Evolutionary conservation across 2,113 vertebrate species (phyloP).

Genomic region (Damaliscus lunatus): DNA sequence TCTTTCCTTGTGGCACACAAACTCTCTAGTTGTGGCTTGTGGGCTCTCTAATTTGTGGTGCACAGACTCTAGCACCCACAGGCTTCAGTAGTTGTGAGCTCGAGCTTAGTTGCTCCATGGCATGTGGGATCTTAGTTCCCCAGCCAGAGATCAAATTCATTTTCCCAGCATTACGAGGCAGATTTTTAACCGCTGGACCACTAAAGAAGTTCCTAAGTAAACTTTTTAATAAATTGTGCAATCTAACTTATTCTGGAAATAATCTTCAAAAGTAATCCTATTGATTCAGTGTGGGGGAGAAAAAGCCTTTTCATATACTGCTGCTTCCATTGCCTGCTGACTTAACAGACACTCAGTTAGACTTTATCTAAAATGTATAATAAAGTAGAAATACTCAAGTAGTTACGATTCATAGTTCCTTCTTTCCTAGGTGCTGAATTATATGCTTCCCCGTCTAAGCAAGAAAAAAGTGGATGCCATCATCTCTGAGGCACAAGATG

Average conservation of each 20-base stretch:
- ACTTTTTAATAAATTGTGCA: not conserved
- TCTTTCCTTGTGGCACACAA: not conserved
- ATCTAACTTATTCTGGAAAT: not conserved
- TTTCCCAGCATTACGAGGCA: not conserved
- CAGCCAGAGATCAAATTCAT: not conserved
- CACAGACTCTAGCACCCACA: not conserved
- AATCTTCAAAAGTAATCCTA: not conserved
- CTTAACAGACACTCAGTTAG: not conserved
- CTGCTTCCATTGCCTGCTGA: not conserved
- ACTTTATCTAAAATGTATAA: not conserved
- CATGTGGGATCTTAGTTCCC: not conserved
- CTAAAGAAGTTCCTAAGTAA: not conserved
- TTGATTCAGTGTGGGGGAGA: not conserved
- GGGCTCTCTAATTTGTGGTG: not conserved
- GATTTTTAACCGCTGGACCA: not conserved
- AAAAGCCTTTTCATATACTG: not conserved
- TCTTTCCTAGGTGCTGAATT: constrained; percentile 83
- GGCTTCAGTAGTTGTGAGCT: not conserved
- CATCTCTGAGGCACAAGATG: constrained; percentile 84
- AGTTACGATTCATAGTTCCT: not conserved
- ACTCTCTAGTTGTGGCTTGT: not conserved
- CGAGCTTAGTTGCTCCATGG: not conserved
- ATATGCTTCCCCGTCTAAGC: constrained; percentile 82
- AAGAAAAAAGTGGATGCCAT: constrained; percentile 85
- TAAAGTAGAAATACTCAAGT: not conserved